Evolutionary conservation across 1,140 invertebrate species (phyloP), one percentile per base, ranked within the genome.

Genomic region (Cecropterus lyciades): DNA sequence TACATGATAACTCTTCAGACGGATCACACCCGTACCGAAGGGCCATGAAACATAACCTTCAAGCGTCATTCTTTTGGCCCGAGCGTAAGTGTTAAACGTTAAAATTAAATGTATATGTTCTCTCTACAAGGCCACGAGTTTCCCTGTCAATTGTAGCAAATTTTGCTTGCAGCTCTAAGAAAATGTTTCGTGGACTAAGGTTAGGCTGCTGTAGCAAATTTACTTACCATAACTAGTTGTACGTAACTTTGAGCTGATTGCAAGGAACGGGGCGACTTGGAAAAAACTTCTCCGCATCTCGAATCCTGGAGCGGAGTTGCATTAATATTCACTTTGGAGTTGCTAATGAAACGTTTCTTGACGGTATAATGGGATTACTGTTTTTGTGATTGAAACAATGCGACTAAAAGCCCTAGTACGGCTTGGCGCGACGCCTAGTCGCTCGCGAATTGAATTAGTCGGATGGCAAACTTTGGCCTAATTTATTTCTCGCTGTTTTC

Each of bases 301-400:
- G 24, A 72, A 70, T 55, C 65, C 24, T 27, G 46, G 63, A 64
- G 69, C 75, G 69, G 66, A 73, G 78, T 69, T 73, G 72, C 78
- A 79, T 82, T 82, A 82, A 82, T 80, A 80, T 82, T 80, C 78
- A 77, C 75, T 79, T 79, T 73, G 67, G 70, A 80, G 65, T 71
- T 64, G 60, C 62, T 82, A 79, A 82, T 79, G 80, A 79, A 79
- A 79, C 72, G 71, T 67, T 75, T 65, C 72, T 73, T 72, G 55
- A 57, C 52, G 69, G 68, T 72, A 72, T 80, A 77, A 79, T 79
- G 70, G 72, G 46, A 63, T 62, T 59, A 65, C 51, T 65, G 57
- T 75, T 79, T 68, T 77, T 76, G 53, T 37, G 45, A 51, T 45
- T 57, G 56, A 65, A 49, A 24, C 64, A 67, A 69, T 65, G 60